Evolutionary conservation across 2,888 invertebrate genomes (phyloP).

Genomic region (Phortica magna): DNA sequence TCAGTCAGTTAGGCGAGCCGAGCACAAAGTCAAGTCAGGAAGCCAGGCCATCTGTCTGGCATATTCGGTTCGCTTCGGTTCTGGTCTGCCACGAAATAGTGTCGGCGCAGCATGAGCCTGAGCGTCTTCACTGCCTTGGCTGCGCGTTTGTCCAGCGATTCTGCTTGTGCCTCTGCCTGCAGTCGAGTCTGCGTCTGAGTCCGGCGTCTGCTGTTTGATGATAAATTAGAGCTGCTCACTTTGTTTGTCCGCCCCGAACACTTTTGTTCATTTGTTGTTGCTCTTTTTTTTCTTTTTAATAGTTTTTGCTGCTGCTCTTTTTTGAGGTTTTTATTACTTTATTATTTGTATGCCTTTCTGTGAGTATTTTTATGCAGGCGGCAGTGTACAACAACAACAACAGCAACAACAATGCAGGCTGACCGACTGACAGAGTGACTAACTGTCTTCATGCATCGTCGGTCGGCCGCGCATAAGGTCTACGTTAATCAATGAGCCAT

Average conservation of each 20-base stretch:
- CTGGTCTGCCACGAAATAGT: background rate
- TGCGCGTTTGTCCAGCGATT: background rate
- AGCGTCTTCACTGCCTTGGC: background rate
- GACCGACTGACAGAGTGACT: background rate
- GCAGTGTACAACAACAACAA: background rate
- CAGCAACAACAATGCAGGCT: background rate
- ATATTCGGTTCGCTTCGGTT: background rate
- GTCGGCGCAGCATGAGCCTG: too few species aligned
- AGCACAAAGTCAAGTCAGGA: slow-evolving; percentile 48
- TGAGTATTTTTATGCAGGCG: slow-evolving; percentile 16
- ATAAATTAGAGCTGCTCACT: slow-evolving; percentile 62
- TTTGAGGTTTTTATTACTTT: slow-evolving; percentile 25
- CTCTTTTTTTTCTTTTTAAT: background rate
- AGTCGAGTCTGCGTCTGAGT: background rate
- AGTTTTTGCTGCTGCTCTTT: background rate
- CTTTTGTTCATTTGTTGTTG: background rate
- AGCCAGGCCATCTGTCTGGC: slow-evolving; percentile 22
- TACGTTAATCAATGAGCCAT: slow-evolving; percentile 23
- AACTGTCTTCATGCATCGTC: background rate
- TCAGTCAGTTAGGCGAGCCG: slow-evolving; percentile 60
- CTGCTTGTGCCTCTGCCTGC: background rate
- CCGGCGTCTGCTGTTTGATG: slow-evolving; percentile 60
- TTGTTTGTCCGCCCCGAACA: background rate
- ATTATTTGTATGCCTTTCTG: slow-evolving; percentile 2
- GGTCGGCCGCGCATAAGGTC: background rate